phyloP scores from a whole-genome alignment of 1,140 invertebrate genomes.

The Brachionus manjavacas region DNA sequence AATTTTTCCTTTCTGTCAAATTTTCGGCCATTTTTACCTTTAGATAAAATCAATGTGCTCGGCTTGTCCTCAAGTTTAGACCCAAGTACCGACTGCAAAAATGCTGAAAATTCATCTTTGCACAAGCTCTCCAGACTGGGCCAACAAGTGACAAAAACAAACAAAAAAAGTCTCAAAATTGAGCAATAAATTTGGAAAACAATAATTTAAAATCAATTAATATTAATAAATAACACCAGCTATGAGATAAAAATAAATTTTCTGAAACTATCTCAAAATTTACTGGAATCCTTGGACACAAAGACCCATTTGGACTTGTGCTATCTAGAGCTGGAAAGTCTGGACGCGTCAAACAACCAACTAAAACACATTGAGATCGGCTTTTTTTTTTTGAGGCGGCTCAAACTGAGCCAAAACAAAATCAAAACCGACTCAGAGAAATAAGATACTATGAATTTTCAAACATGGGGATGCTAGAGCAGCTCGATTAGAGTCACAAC shows the following conservation, averaged over 20 bases:
- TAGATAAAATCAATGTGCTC: neutral
- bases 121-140: neutral
- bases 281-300: neutral
- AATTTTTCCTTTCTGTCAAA: neutral
- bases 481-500: neutral
- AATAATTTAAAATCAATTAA: neutral
- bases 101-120: neutral
- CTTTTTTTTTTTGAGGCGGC: neutral
- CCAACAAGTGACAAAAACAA: neutral
- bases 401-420: slow-evolving; percentile 19
- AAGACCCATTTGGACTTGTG: slow-evolving; percentile 19
- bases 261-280: neutral
- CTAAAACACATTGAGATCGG: slow-evolving; percentile 19
- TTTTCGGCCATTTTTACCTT: neutral
- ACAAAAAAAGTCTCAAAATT: neutral
- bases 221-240: neutral
- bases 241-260: neutral
- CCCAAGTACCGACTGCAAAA: neutral
- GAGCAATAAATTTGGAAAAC: neutral
- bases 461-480: neutral
- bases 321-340: neutral
- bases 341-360: neutral
- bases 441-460: neutral
- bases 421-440: neutral
- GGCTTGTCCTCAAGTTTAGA: neutral